Evolutionary conservation across 2,113 vertebrate species (phyloP).

Genomic region (Pampusana beccarii): DNA sequence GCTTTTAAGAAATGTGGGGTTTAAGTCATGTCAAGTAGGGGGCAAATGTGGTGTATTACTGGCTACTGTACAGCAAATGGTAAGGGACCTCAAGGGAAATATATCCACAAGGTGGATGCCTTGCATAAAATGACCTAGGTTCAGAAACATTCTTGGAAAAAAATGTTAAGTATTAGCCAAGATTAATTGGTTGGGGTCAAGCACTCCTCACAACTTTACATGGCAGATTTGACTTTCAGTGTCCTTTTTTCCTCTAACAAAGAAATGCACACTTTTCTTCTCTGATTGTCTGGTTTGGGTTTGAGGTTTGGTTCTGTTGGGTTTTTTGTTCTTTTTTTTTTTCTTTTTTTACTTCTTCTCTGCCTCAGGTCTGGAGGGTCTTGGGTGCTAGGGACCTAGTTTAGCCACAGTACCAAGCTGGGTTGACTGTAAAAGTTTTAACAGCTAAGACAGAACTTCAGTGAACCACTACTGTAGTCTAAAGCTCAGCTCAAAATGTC

Average conservation of each 20-base stretch:
- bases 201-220: not conserved
- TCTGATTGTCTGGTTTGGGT: not conserved
- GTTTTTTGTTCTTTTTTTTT: not conserved
- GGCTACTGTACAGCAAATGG: conserved; percentile 20
- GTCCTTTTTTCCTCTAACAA: not conserved
- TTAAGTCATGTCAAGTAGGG: conserved; percentile 1
- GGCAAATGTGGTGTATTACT: not conserved
- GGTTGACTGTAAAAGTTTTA: not conserved
- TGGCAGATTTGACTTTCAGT: not conserved
- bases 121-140: not conserved
- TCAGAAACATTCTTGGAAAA: conserved; percentile 13
- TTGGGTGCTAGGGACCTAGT: not conserved
- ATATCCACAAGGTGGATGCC: not conserved
- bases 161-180: not conserved
- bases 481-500: not conserved
- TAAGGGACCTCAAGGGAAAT: not conserved
- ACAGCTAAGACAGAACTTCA: not conserved
- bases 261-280: not conserved
- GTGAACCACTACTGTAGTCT: not conserved
- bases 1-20: conserved; percentile 37
- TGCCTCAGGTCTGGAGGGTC: not conserved
- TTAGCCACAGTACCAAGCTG: not conserved
- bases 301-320: not conserved
- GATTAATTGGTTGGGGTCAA: conserved; percentile 33
- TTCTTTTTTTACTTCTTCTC: not conserved